Evolutionary conservation across 2,797 vertebrate genomes (phyloP).

Genomic region (Apogon hyalosoma): DNA sequence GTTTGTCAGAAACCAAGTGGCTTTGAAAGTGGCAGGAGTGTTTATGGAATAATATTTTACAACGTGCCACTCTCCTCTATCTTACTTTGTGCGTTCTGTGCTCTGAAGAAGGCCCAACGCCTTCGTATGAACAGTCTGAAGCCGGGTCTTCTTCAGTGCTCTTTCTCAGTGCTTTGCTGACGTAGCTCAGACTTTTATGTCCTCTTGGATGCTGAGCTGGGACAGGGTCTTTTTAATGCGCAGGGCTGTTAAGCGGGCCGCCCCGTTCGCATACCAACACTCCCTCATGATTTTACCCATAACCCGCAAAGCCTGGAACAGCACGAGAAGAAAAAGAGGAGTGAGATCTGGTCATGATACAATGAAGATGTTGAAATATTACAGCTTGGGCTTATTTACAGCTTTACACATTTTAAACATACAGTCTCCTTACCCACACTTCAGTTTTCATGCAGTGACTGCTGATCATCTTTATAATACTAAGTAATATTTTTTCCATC

Average conservation of each 20-base stretch:
- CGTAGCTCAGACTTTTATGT: conserved; percentile 91
- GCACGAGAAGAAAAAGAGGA: background rate
- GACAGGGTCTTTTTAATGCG: conserved; percentile 98
- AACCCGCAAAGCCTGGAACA: conserved; percentile 88
- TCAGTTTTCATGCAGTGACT: too few relatives aligned
- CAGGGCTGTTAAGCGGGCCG: conserved; percentile 92
- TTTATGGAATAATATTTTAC: conserved; percentile 71
- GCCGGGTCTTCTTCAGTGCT: conserved; percentile 19
- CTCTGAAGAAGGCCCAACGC: conserved; percentile 27
- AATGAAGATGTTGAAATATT: too few relatives aligned
- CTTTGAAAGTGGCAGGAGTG: conserved; percentile 82
- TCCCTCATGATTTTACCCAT: conserved; percentile 99
- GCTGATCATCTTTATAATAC: too few relatives aligned
- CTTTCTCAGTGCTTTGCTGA: conserved; percentile 41
- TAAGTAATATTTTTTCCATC: too few relatives aligned
- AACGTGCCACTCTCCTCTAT: conserved; percentile 51
- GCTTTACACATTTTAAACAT: too few relatives aligned
- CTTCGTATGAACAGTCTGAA: conserved; percentile 24
- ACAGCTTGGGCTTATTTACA: too few relatives aligned
- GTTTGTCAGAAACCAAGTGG: conserved; percentile 77
- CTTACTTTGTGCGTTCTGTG: conserved; percentile 61
- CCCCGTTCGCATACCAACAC: conserved; percentile 95
- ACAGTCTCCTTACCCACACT: too few relatives aligned
- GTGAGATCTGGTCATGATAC: background rate
- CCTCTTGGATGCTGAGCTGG: conserved; percentile 94